A percentile compares a stretch with the other conserved stretches of the same genome.
Evolutionary conservation across 2,797 vertebrate species (phyloP).

Genomic region (Tympanoctomys barrerae): DNA sequence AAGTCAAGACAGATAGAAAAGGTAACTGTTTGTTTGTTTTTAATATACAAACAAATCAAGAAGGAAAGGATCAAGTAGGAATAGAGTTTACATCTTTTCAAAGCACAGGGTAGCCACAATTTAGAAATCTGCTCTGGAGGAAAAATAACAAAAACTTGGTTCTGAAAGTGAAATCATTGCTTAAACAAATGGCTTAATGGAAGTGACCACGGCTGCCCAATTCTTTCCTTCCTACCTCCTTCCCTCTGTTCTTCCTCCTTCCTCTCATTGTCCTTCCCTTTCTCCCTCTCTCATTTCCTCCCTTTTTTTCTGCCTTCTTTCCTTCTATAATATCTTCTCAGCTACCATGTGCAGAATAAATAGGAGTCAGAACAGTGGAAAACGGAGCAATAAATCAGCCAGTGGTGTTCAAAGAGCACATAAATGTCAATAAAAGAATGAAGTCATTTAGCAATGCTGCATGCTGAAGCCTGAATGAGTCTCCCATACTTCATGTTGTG

Average conservation of each 20-base stretch:
- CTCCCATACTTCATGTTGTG: not conserved
- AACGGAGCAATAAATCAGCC: not conserved
- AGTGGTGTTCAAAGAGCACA: not conserved
- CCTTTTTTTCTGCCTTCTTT: not conserved
- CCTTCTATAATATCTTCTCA: constrained; percentile 32
- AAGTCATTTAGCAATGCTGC: not conserved
- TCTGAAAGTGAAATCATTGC: not conserved
- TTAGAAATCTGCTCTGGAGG: not conserved
- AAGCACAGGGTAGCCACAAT: not conserved
- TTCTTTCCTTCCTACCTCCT: not conserved
- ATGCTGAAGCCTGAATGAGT: not conserved
- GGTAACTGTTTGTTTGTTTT: not conserved
- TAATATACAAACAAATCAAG: not conserved
- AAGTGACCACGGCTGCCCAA: not conserved
- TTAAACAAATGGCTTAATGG: not conserved
- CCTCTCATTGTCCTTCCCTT: too few species aligned
- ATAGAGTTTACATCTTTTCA: not conserved
- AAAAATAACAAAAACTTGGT: not conserved
- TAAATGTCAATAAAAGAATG: not conserved
- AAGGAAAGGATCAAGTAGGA: not conserved
- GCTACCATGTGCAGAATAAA: not conserved
- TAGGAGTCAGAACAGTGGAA: not conserved
- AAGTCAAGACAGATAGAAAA: not conserved
- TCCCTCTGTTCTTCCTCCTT: not conserved
- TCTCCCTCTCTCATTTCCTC: not conserved